Conservation (phyloP, 2,113 vertebrate species). For the Corythornis cristatus region DNA sequence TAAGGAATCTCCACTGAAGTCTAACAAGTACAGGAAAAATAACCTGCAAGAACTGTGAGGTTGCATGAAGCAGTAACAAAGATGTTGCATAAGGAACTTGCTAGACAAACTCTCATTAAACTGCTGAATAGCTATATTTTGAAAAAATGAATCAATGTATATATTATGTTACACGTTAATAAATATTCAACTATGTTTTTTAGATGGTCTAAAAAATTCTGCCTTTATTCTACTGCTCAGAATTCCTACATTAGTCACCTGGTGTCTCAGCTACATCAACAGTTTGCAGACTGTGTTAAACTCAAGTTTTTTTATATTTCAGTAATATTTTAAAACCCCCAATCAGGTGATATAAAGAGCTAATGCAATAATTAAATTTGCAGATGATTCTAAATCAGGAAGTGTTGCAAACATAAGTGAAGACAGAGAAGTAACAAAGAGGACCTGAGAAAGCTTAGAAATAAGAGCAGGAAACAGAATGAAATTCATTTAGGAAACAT, state of each 20-base stretch:
- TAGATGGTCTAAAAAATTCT: background rate
- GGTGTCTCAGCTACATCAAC: background rate
- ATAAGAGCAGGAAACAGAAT: constrained; percentile 62
- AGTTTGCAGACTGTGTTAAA: background rate
- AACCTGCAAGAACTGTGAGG: background rate
- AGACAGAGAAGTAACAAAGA: constrained; percentile 28
- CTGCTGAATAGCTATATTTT: background rate
- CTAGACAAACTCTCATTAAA: background rate
- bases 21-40: background rate
- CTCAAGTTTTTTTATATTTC: background rate
- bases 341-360: background rate
- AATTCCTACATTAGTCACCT: background rate
- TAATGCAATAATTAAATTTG: constrained; percentile 38
- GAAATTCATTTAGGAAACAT: constrained; percentile 32
- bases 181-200: background rate
- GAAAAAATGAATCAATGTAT: background rate
- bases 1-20: background rate
- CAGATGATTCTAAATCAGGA: constrained; percentile 37
- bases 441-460: constrained; percentile 30
- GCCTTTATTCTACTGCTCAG: background rate
- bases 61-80: background rate
- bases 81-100: background rate
- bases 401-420: background rate
- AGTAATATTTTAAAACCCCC: constrained; percentile 17
- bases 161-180: background rate